Percentiles rank a stretch among this genome's conserved stretches.
Evolutionary conservation across 2,888 invertebrate species (phyloP).

Genomic region (Epinotia ramella): DNA sequence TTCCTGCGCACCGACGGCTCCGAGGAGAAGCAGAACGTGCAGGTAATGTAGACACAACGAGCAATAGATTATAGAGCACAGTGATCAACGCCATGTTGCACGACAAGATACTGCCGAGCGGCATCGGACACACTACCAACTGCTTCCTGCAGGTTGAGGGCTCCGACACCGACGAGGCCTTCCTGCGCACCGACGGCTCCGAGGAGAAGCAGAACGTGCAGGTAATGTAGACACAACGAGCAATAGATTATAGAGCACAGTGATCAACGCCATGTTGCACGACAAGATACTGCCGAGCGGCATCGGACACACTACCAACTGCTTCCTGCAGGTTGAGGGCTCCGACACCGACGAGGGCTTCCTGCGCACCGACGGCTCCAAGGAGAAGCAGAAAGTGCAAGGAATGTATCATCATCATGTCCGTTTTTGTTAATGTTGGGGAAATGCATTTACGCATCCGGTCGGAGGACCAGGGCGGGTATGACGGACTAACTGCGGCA

Average conservation of each 20-base stretch:
- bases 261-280: constrained; percentile 92
- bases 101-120: constrained; percentile 98
- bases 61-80: constrained; percentile 88
- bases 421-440: too few relatives aligned
- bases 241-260: constrained; percentile 90
- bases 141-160: constrained; percentile 99
- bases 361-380: constrained; percentile 91
- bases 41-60: constrained; percentile 70
- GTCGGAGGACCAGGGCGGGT: too few relatives aligned
- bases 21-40: constrained; percentile 92
- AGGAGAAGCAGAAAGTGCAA: constrained; percentile 93
- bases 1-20: constrained; percentile 94
- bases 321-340: constrained; percentile 99
- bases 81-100: constrained; percentile 94
- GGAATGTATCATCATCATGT: constrained; percentile 66
- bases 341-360: constrained; percentile 94
- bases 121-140: constrained; percentile 99
- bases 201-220: constrained; percentile 93
- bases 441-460: too few relatives aligned
- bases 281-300: constrained; percentile 99
- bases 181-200: constrained; percentile 93
- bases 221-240: constrained; percentile 62
- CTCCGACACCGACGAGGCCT: constrained; percentile 94
- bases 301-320: constrained; percentile 99
- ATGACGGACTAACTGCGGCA: too few relatives aligned